phyloP scores from a whole-genome alignment of 2,888 invertebrate genomes.

The Mantis religiosa region DNA sequence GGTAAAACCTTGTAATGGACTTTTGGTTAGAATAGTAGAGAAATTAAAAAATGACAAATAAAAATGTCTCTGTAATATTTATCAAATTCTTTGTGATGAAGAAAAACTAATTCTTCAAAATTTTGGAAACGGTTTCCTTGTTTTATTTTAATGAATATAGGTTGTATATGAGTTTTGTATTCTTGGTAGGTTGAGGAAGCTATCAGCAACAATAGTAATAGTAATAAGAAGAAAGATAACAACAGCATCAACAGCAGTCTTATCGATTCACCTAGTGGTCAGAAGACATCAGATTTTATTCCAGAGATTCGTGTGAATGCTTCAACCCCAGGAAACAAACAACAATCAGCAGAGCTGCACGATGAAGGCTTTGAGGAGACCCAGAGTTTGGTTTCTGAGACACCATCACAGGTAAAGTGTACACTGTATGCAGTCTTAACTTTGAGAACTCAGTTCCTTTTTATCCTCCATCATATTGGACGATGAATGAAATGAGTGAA shows the following conservation, averaged over 20 bases:
- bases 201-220: background rate
- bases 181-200: background rate
- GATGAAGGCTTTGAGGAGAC: constrained; percentile 91
- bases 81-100: too few species aligned
- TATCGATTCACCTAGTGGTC: background rate
- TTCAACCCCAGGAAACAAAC: constrained; percentile 41
- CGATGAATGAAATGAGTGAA: too few species aligned
- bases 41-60: too few species aligned
- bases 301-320: constrained; percentile 52
- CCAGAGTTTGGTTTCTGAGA: constrained; percentile 81
- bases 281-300: constrained; percentile 37
- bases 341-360: constrained; percentile 56
- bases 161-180: background rate
- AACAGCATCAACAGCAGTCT: background rate
- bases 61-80: too few species aligned
- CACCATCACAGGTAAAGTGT: constrained; percentile 53
- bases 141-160: too few species aligned
- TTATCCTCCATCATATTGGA: too few species aligned
- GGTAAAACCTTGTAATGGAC: too few species aligned
- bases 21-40: too few species aligned
- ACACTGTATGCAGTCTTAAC: too few species aligned
- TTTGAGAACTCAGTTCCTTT: too few species aligned
- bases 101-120: too few species aligned
- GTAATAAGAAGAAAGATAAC: background rate
- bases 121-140: too few species aligned